Evolutionary conservation across 1,140 invertebrate species (phyloP), one percentile per base, ranked within the genome.

Genomic region (Muscidifurax raptorellus): DNA sequence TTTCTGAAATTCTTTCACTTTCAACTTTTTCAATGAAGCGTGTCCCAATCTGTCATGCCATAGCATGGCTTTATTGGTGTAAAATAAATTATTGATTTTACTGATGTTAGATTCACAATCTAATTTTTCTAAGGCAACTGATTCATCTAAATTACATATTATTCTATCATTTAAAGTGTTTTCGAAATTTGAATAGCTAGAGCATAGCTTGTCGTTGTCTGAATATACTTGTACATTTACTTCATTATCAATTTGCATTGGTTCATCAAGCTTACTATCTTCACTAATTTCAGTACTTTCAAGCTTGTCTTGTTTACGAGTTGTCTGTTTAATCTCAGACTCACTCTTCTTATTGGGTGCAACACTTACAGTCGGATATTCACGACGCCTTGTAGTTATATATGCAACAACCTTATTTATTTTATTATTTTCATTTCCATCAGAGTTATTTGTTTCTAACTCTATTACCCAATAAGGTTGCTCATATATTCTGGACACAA

Each of bases 31-130:
- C 5, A 72, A 22, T 18, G 36, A 75, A 30, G 72, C 72, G 22
- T 75, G 72, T 22, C 25, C 72, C 13, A 75, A n/a, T 44, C 36
- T 75, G n/a, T 13, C n/a, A 25, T 75, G 18, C 72, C 72, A 75
- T 66, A 67, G 36, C 52, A 86, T 66, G n/a, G 76, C 82, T 66
- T 79, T 86, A 87, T 72, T 72, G 1, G 25, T 72, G 15, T 67
- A 30, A 9, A 13, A 32, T 15, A 18, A 72, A 6, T 67, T 44
- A 15, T 22, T 47, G 18, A 78, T 44, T n/a, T 25, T 67, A 9
- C 18, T 25, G 22, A 67, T 67, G 6, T 25, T 10, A n/a, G 22
- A 13, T 1, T 67, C 7, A n/a, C 64, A 25, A 9, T 67, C 27
- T 18, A 67, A 2, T 4, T 7, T 25, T 67, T 67, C 64, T 25